phyloP scores from a whole-genome alignment of 2,797 vertebrate genomes.

The Mycteria americana region DNA sequence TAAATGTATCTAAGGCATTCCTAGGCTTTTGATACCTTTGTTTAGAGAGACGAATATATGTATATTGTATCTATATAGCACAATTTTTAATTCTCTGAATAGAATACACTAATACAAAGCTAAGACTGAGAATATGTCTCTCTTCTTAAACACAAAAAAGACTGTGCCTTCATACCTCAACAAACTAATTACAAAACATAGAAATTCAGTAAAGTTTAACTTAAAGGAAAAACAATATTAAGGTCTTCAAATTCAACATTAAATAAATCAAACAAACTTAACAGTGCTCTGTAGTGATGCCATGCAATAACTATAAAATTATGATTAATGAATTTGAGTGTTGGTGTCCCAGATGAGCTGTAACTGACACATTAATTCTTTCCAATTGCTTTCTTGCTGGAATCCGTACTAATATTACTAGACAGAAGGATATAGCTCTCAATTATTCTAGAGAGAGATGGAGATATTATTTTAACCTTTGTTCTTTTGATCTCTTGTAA shows the following conservation, averaged over 20 bases:
- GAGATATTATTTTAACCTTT: slow-evolving; percentile 1
- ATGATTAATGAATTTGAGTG: not conserved
- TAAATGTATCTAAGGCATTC: not conserved
- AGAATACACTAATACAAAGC: not conserved
- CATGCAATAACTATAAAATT: not conserved
- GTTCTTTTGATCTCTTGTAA: not conserved
- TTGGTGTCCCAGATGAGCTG: not conserved
- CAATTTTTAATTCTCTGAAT: not conserved
- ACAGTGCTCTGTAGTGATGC: not conserved
- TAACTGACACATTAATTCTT: slow-evolving; percentile 2
- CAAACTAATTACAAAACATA: not conserved
- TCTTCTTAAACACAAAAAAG: not conserved
- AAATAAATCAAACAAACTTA: not conserved
- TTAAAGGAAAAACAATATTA: not conserved
- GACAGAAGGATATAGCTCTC: not conserved
- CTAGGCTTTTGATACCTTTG: not conserved
- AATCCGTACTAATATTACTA: not conserved
- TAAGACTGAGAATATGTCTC: not conserved
- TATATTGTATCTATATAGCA: not conserved
- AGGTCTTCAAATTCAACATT: not conserved
- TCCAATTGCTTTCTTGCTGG: slow-evolving; percentile 1
- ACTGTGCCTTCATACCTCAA: not conserved
- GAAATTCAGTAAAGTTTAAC: not conserved
- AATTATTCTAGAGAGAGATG: not conserved
- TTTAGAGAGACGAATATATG: not conserved